A percentile compares a stretch with the other conserved stretches of the same genome.
Evolutionary conservation across 1,140 invertebrate species (phyloP).

Genomic region (Bombus picipes): DNA sequence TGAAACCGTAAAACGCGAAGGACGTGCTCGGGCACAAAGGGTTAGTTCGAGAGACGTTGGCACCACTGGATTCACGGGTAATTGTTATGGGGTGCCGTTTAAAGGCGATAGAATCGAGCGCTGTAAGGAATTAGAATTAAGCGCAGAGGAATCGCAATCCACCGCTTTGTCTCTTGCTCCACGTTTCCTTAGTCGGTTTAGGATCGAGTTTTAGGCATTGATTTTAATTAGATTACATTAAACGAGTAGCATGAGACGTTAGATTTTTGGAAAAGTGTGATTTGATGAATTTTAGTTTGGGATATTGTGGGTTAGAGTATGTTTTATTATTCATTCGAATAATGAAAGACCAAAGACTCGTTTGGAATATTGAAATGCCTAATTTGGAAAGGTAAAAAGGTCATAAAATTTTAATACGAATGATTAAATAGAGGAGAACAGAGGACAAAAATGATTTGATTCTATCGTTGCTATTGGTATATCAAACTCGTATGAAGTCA

Average conservation of each 20-base stretch:
- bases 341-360: background rate
- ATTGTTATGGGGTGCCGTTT: conserved; percentile 52
- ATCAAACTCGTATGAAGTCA: background rate
- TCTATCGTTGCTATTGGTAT: background rate
- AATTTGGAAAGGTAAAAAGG: background rate
- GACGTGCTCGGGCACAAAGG: background rate
- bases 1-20: background rate
- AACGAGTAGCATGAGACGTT: no score
- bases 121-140: conserved; percentile 45
- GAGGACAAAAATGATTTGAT: background rate
- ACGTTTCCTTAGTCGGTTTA: background rate
- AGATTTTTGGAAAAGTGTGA: background rate
- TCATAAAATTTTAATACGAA: background rate
- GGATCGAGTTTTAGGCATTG: background rate
- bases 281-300: background rate
- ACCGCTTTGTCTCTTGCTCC: no score
- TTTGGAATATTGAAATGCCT: background rate
- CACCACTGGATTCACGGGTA: conserved; percentile 20
- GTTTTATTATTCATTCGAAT: background rate
- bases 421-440: background rate
- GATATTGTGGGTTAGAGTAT: no score
- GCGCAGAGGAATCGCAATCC: background rate
- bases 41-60: background rate
- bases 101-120: conserved; percentile 39
- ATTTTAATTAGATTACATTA: no score